Percentiles rank a stretch among this genome's conserved stretches.
Evolutionary conservation across 2,797 vertebrate genomes (phyloP).

Genomic region (Falco biarmicus): DNA sequence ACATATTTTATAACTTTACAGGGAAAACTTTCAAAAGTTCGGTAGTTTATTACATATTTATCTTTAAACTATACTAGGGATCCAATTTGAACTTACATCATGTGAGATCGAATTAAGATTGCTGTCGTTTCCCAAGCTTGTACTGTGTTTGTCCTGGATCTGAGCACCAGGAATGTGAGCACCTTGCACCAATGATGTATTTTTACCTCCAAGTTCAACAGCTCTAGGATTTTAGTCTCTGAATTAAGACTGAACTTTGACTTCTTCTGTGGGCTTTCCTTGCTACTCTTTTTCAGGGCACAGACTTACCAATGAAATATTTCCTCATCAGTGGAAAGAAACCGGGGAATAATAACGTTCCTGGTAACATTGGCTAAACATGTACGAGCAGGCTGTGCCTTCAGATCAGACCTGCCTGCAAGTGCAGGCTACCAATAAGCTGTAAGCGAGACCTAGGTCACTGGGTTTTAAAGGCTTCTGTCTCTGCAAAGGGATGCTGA

Average conservation of each 20-base stretch:
- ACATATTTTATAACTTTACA: constrained; percentile 36
- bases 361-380: not conserved
- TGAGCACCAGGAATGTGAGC: not conserved
- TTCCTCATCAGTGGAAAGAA: not conserved
- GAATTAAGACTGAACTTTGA: not conserved
- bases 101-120: not conserved
- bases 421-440: not conserved
- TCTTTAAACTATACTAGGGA: constrained; percentile 4
- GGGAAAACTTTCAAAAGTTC: constrained; percentile 16
- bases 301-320: not conserved
- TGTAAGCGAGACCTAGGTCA: not conserved
- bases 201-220: not conserved
- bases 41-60: constrained; percentile 28
- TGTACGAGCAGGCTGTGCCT: not conserved
- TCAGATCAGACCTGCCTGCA: not conserved
- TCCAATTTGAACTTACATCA: not conserved
- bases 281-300: not conserved
- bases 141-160: not conserved
- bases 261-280: not conserved
- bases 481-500: not conserved
- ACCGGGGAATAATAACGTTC: not conserved
- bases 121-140: not conserved
- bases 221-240: not conserved
- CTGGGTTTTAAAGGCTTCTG: not conserved
- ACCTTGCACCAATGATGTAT: not conserved